Base-by-base conservation (phyloP, 2,113 vertebrate genomes). In the Elgaria multicarinata region DNA sequence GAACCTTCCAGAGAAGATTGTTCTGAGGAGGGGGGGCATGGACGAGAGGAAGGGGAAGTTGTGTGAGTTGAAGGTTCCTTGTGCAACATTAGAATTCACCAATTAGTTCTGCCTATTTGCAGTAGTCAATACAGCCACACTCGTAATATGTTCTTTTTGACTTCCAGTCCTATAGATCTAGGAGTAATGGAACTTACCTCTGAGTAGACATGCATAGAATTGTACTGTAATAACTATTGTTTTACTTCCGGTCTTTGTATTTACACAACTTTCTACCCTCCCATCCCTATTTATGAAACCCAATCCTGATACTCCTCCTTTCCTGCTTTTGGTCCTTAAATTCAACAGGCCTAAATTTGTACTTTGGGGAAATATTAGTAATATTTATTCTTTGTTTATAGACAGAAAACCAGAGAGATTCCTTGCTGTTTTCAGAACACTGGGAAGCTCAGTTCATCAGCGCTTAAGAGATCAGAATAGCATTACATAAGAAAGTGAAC, bases 341-440 rank as follows among this genome's bases (percentile, higher is more conserved):
- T 76, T 24, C 7, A 64, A 53, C 3, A 39, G 53, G 8, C 16
- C 20, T 39, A n/a, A 6, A 13, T n/a, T 64, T 16, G 8, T 83
- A 31, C 42, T 44, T 83, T 44, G 13, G 26, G 44, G 14, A 83
- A 67, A 67, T 20, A 44, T 66, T 28, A 83, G 24, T 67, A 67
- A 80, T 53, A 55, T 33, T 80, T 50, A 58, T 82, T 67, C 7
- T 50, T 33, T 31, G 31, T 7, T n/a, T 44, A 85, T 24, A 71
- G 67, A 31, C 46, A 90, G 31, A 64, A 66, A 81, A 92, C 91
- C 64, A 87, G 83, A 50, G 84, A 87, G 82, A 80, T 85, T 89
- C 67, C 50, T 58, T 83, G 69, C 87, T 50, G 84, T 46, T 36
- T 87, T 74, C 46, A 77, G 90, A 67, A 26, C 67, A 74, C 22